These are phyloP conservation scores for Glandiceps talaboti DNA, from an alignment of 53 echinoderm and acorn worm species.

Conservation along the genomic window DNA sequence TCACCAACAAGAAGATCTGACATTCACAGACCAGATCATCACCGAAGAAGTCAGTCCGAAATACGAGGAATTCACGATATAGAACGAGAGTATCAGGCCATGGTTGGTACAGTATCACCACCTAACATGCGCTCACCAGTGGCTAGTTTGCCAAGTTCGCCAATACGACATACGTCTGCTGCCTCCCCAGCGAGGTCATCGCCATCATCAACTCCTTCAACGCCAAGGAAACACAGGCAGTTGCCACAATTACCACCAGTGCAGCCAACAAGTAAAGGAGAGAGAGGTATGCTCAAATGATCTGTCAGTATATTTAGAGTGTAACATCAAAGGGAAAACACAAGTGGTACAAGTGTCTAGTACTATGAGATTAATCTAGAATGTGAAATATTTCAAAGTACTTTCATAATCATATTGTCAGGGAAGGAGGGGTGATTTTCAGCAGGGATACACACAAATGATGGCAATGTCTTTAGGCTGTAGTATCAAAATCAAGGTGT, in stretches of 20 bases:
- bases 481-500: too few species aligned
- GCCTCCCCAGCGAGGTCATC: conserved; percentile 36
- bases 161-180: conserved; percentile 35
- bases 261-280: background rate
- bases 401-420: too few species aligned
- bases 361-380: too few species aligned
- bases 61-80: conserved; percentile 74
- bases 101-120: conserved; percentile 28
- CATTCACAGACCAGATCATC: conserved; percentile 34
- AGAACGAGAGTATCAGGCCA: conserved; percentile 62
- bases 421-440: too few species aligned
- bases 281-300: background rate
- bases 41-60: conserved; percentile 82
- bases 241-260: conserved; percentile 63
- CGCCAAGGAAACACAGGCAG: conserved; percentile 83
- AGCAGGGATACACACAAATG: too few species aligned
- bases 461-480: too few species aligned
- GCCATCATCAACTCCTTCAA: conserved; percentile 89
- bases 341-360: too few species aligned
- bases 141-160: conserved; percentile 88
- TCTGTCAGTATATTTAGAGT: too few species aligned
- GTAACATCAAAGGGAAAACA: too few species aligned
- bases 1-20: conserved; percentile 77
- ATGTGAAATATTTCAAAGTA: too few species aligned
- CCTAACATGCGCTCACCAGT: conserved; percentile 32